Conservation (phyloP, 2,797 vertebrate genomes). For the Syndactyla subalaris region DNA sequence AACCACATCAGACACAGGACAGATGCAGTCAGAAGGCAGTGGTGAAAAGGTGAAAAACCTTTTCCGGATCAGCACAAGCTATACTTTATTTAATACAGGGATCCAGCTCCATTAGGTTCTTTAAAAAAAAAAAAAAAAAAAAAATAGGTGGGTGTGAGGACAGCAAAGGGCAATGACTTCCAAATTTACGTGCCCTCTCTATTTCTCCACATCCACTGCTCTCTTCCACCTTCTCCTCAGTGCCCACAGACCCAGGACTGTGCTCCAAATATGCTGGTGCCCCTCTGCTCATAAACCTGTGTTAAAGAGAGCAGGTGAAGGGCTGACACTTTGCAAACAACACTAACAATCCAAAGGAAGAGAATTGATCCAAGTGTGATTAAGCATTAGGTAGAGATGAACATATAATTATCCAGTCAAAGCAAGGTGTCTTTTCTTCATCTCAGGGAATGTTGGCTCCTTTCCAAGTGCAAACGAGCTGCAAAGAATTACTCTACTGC, state of each 20-base stretch:
- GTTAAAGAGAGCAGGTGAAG: neutral
- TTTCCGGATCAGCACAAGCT: neutral
- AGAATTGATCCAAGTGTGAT: conserved; percentile 32
- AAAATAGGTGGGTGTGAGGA: neutral
- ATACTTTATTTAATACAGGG: neutral
- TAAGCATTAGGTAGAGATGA: conserved; percentile 10
- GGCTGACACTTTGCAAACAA: neutral
- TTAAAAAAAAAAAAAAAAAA: neutral
- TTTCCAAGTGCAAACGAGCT: conserved; percentile 9
- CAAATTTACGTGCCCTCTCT: neutral
- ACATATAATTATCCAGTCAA: conserved; percentile 49
- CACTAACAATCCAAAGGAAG: neutral
- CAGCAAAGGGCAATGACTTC: neutral
- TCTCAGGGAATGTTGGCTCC: neutral
- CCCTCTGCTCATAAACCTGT: neutral
- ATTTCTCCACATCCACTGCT: neutral
- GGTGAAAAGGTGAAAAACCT: neutral
- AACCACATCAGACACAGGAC: neutral
- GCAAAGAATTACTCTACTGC: neutral
- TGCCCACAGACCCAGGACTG: neutral
- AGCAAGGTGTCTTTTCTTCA: conserved; percentile 37
- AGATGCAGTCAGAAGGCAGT: neutral
- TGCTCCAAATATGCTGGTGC: neutral
- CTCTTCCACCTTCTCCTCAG: neutral
- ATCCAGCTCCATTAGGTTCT: neutral